Evolutionary conservation across 1,140 invertebrate species (phyloP).

Genomic region (Oedothorax gibbosus): DNA sequence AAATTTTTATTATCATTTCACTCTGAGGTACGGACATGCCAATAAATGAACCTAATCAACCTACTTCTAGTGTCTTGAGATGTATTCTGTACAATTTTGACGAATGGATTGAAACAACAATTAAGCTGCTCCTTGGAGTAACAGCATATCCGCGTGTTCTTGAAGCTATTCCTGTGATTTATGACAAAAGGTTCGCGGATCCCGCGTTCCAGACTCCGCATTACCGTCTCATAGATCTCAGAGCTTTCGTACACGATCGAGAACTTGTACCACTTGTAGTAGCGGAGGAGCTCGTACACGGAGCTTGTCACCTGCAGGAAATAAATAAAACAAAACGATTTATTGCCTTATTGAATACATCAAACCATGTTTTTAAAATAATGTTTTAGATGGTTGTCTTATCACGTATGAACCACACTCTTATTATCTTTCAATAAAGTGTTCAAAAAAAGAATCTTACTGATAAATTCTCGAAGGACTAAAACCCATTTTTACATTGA

Average conservation of each 20-base stretch:
- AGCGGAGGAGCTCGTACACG: conserved; percentile 85
- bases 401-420: too few relatives aligned
- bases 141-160: conserved; percentile 36
- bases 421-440: too few relatives aligned
- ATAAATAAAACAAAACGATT: background rate
- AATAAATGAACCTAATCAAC: background rate
- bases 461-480: too few relatives aligned
- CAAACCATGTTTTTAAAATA: too few relatives aligned
- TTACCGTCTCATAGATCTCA: conserved; percentile 70
- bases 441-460: too few relatives aligned
- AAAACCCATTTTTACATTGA: too few relatives aligned
- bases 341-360: background rate
- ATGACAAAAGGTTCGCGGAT: conserved; percentile 13
- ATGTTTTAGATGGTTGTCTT: too few relatives aligned
- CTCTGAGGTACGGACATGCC: too few relatives aligned
- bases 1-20: too few relatives aligned
- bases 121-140: background rate
- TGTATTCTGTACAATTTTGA: conserved; percentile 27
- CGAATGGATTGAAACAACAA: conserved; percentile 39
- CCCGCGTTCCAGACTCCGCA: conserved; percentile 8
- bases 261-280: conserved; percentile 95
- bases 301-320: conserved; percentile 86
- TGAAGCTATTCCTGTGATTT: conserved; percentile 9
- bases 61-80: conserved; percentile 39
- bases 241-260: conserved; percentile 87